phyloP scores from a whole-genome alignment of 2,888 invertebrate species.

The Strigamia crassipes region DNA sequence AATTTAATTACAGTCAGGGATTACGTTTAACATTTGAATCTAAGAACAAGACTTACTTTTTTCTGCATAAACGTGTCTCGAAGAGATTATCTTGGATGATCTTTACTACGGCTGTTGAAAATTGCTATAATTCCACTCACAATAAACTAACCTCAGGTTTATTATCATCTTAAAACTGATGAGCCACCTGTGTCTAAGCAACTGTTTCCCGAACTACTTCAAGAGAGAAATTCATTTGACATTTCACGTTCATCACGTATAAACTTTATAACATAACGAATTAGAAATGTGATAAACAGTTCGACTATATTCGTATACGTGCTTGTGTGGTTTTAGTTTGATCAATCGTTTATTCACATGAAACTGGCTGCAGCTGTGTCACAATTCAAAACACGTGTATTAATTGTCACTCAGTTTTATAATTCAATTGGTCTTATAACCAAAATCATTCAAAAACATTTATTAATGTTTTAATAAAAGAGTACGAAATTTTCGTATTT shows the following conservation, averaged over 20 bases:
- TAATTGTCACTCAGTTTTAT: neutral
- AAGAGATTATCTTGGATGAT: neutral
- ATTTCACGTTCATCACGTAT: neutral
- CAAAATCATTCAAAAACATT: neutral
- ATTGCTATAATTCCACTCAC: constrained; percentile 18
- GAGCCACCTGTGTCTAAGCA: constrained; percentile 5
- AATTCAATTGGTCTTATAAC: neutral
- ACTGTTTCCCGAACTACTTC: neutral
- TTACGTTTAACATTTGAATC: neutral
- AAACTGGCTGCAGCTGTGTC: constrained; percentile 15
- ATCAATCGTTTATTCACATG: neutral
- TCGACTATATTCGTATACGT: neutral
- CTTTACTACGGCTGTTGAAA: neutral
- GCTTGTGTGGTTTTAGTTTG: neutral
- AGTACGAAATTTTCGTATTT: neutral
- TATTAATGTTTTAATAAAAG: neutral
- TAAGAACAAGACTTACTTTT: neutral
- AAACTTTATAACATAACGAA: neutral
- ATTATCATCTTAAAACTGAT: constrained; percentile 31
- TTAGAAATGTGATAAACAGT: neutral
- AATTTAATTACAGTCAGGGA: neutral
- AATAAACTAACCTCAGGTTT: neutral
- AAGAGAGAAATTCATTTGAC: neutral
- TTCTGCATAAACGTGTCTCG: neutral
- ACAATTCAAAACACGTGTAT: neutral